Evolutionary conservation across 2,888 invertebrate genomes (phyloP).

Genomic region (Apodemia mormo): DNA sequence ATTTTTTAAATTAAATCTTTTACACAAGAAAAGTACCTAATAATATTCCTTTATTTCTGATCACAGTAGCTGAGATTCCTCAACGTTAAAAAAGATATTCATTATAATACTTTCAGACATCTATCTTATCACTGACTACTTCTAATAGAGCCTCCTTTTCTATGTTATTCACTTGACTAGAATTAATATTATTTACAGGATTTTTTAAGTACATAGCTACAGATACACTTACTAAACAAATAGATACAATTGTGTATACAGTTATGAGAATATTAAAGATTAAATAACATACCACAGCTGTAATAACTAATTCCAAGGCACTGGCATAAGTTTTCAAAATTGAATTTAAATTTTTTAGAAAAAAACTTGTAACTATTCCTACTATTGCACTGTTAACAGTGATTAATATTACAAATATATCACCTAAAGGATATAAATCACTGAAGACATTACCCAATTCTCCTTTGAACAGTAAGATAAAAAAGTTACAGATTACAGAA

Average conservation of each 20-base stretch:
- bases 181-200: conserved; percentile 86
- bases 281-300: conserved; percentile 92
- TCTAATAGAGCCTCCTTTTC: conserved; percentile 60
- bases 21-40: background rate
- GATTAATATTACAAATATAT: conserved; percentile 88
- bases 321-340: conserved; percentile 98
- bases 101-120: background rate
- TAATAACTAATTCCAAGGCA: conserved; percentile 94
- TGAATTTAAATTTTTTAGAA: conserved; percentile 95
- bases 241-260: conserved; percentile 90
- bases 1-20: background rate
- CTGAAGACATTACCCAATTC: conserved; percentile 84
- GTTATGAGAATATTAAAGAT: conserved; percentile 93
- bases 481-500: conserved; percentile 94
- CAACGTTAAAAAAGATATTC: background rate
- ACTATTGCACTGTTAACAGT: conserved; percentile 94
- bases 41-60: background rate
- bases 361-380: conserved; percentile 96
- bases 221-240: conserved; percentile 90
- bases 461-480: conserved; percentile 86
- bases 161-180: conserved; percentile 38
- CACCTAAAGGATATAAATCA: conserved; percentile 79
- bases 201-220: conserved; percentile 94
- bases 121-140: conserved; percentile 43
- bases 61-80: conserved; percentile 12